Evolutionary conservation across 2,888 invertebrate species (phyloP), one percentile per base, ranked within the genome.

Genomic region (Epiperipatus broadwayi): DNA sequence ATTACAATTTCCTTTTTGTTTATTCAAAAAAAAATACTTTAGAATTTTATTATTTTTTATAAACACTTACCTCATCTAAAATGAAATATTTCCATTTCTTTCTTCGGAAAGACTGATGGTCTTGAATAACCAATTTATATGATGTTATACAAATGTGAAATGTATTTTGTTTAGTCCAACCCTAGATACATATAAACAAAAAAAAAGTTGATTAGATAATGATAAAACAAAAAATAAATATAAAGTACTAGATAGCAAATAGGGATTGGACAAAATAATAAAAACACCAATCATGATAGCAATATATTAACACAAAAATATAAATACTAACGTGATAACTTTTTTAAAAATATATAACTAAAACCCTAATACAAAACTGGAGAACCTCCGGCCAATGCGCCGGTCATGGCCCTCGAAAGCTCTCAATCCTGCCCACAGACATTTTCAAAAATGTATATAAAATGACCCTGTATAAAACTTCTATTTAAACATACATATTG

Each of bases 31-130:
- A 30, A 43, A 38, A 41, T 43, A 43, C 7, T 22, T 35, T 41
- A 40, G 43, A 18, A 43, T 43, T 29, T 43, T 37, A 5, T 43
- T 27, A 7, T 41, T 7, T 35, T 43, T 42, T 4, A 37, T 19
- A 36, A 30, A 29, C 40, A 12, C 47, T 47, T 47, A 62, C 63
- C 53, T 67, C 95, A 57, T 97, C 95, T 39, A 97, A 69, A 47
- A 97, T 87, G 35, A 97, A 70, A 60, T 95, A 97, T 58, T 87
- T 85, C 95, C 97, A 99, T 48, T 87, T 81, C 64, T 93, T 93
- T 48, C 91, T 68, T 39, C 95, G 71, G 63, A 97, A 97, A 56
- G 85, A 81, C 60, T 87, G 83, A 63, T 95, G 91, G 67, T 97
- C 97, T 61, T 95, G 93, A 52, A 93, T 87, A 39, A 93, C 93